These are phyloP conservation scores for Orchesella cincta DNA, from an alignment of 1,140 invertebrate species.

Conservation along the genomic window DNA sequence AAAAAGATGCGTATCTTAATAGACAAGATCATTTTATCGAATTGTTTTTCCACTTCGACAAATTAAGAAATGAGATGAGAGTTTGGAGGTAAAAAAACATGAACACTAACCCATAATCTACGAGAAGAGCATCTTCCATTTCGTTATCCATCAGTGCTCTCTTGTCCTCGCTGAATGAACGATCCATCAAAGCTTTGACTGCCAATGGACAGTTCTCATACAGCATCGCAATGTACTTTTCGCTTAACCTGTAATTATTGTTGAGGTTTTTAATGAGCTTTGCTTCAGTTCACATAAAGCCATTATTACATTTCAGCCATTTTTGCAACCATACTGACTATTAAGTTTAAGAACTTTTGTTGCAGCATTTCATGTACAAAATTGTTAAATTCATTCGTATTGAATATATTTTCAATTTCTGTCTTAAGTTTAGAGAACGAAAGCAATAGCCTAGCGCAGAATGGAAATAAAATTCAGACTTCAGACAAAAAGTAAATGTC, in stretches of 20 bases:
- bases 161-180: neutral
- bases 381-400: no score
- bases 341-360: no score
- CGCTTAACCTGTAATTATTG: conserved; percentile 1
- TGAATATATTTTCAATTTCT: no score
- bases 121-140: neutral
- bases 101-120: neutral
- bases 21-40: neutral
- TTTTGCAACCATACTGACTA: no score
- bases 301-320: no score
- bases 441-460: no score
- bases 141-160: neutral
- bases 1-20: neutral
- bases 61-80: neutral
- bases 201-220: conserved; percentile 12
- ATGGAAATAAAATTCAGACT: no score
- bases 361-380: no score
- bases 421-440: no score
- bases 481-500: no score
- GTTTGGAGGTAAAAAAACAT: neutral
- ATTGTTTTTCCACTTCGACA: neutral
- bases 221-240: conserved; percentile 11
- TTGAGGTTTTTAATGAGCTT: no score
- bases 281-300: no score
- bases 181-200: conserved; percentile 15